Conservation (phyloP, 1,140 invertebrate genomes). For the Drosophila jambulina region DNA sequence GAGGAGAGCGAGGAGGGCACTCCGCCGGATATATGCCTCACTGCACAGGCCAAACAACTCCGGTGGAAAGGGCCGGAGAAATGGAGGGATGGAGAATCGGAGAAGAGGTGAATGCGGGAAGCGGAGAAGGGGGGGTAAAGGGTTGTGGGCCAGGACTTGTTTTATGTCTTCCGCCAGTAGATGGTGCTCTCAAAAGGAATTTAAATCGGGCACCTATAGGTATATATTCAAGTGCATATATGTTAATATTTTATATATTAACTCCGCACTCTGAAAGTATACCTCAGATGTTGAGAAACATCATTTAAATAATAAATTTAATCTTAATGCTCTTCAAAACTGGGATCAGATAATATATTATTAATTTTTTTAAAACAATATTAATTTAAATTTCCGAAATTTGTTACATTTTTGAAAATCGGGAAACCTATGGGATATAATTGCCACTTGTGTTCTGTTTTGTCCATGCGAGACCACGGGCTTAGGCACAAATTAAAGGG, state of each 20-base stretch:
- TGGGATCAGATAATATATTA: too few species aligned
- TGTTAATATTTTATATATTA: too few species aligned
- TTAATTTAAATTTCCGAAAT: too few species aligned
- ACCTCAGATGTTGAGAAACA: not conserved
- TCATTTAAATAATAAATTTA: too few species aligned
- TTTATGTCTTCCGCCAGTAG: constrained; percentile 62
- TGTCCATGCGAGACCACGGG: too few species aligned
- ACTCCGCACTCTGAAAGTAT: not conserved
- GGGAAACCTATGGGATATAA: too few species aligned
- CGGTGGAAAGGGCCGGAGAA: constrained; percentile 1
- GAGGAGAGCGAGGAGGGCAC: constrained; percentile 12
- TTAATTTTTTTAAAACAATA: too few species aligned
- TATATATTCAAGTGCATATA: too few species aligned
- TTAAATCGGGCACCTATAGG: not conserved
- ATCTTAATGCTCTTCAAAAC: too few species aligned
- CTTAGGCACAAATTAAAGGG: too few species aligned
- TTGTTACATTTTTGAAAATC: too few species aligned
- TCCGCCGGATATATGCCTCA: constrained; percentile 67
- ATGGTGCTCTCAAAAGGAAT: constrained; percentile 46
- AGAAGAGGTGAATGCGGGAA: not conserved
- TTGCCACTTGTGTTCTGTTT: too few species aligned
- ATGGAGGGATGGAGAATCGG: not conserved
- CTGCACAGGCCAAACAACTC: constrained; percentile 47
- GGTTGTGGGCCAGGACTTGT: constrained; percentile 18
- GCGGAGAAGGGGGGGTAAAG: constrained; percentile 16